Evolutionary conservation across 2,797 vertebrate genomes (phyloP), one percentile per base, ranked within the genome.

Genomic region (Chlorospingus flavigularis): DNA sequence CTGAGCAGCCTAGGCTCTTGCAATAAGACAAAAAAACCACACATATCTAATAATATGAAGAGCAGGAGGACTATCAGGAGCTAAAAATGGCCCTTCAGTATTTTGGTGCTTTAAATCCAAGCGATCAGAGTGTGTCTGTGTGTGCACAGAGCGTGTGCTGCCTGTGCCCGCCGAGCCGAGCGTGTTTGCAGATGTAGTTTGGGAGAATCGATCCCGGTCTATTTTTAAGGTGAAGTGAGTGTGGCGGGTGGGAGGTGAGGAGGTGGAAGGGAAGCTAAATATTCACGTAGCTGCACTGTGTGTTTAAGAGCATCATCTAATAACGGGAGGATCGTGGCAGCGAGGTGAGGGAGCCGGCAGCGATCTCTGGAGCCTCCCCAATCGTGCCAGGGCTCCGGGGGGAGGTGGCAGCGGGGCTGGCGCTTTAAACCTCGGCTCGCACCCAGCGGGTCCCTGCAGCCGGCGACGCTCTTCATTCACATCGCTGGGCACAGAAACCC

Each of bases 191-290:
- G 94, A 63, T 91, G 86, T 92, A 89, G 92, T 90, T 93, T 19
- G 40, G 76, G 75, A 97, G 80, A 85, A 91, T 90, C 50, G 76
- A 88, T 96, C 92, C 90, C 75, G 1, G 62, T 94, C 95, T 93
- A 95, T 97, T 97, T 96, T 94, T 95, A 86, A 94, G 95, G 94
- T 70, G 3, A 80, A 93, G 88, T 93, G 95, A 94, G 96, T 76
- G 93, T 55, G 83, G 90, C 43, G 90, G 86, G 94, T 94, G 68
- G 96, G 95, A 95, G 97, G 95, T 35, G 96, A 96, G 96, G 92
- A 95, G 95, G 95, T 94, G 95, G 96, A 93, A 81, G 94, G 77
- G 45, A 94, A 95, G 95, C 95, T 95, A 94, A 95, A 95, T 96
- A 92, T 94, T 96, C 95, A 85, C 94, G 91, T 67, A 88, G 92